Conservation (phyloP, 1,140 invertebrate genomes). For the Drosophila elegans region DNA sequence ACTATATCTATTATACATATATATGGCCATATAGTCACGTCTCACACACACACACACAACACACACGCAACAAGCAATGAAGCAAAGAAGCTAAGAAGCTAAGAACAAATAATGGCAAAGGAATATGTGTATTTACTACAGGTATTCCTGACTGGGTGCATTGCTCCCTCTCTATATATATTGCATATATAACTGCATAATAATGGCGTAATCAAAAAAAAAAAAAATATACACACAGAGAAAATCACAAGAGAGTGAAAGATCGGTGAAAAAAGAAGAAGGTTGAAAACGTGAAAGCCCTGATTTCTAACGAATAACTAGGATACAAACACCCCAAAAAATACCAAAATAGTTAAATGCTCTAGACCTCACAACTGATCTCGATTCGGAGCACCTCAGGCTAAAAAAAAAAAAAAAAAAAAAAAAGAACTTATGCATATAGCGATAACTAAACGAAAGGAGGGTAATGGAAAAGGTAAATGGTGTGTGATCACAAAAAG, state of each 20-base stretch:
- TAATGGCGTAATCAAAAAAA: constrained; percentile 70
- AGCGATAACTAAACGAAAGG: constrained; percentile 19
- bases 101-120: not conserved
- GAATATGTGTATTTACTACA: constrained; percentile 3
- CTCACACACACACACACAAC: constrained; percentile 42
- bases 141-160: constrained; percentile 20
- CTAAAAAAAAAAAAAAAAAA: constrained; percentile 1
- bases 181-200: constrained; percentile 54
- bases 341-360: constrained; percentile 19
- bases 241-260: constrained; percentile 8
- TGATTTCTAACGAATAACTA: constrained; percentile 9
- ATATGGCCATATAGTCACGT: constrained; percentile 19
- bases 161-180: constrained; percentile 33
- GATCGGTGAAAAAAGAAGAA: constrained; percentile 10
- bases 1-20: constrained; percentile 37
- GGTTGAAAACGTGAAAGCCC: constrained; percentile 2
- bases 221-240: not conserved
- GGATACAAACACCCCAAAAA: constrained; percentile 13
- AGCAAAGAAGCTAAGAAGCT: not conserved
- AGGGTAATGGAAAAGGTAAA: constrained; percentile 1
- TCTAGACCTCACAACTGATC: constrained; percentile 44
- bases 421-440: constrained; percentile 37
- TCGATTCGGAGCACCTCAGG: constrained; percentile 50
- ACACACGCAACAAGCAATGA: constrained; percentile 18
- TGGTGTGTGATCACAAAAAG: constrained; percentile 17